Conservation (phyloP, 2,113 vertebrate species). For the Lophius piscatorius region DNA sequence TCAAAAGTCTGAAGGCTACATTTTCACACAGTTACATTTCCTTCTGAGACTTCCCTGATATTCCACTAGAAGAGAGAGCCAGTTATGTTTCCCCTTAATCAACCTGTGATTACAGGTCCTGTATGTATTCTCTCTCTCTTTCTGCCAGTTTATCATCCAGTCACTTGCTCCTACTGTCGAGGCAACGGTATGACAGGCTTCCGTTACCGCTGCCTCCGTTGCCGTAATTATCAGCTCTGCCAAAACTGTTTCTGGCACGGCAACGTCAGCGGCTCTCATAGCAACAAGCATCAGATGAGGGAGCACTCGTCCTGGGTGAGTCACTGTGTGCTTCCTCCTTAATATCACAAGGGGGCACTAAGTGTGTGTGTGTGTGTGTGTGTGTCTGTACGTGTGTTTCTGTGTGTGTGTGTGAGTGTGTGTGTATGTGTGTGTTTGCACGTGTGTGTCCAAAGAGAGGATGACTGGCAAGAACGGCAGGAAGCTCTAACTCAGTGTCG, state of each 20-base stretch:
- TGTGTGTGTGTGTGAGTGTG: no score
- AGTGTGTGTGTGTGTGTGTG: constrained; percentile 2
- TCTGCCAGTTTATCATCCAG: constrained; percentile 87
- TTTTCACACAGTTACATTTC: not conserved
- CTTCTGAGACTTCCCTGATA: not conserved
- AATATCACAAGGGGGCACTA: constrained; percentile 33
- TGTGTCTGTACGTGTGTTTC: no score
- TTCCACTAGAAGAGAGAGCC: not conserved
- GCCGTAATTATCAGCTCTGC: constrained; percentile 96
- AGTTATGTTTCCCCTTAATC: not conserved
- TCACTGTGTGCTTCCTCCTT: constrained; percentile 1
- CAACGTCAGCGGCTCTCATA: constrained; percentile 89
- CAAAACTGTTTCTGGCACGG: constrained; percentile 95
- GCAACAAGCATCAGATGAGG: constrained; percentile 98
- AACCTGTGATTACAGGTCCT: not conserved
- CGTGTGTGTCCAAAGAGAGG: no score
- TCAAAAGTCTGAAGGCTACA: not conserved
- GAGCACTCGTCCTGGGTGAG: constrained; percentile 96
- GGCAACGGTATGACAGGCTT: constrained; percentile 94
- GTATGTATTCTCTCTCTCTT: not conserved
- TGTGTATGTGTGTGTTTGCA: no score
- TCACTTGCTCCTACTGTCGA: constrained; percentile 92
- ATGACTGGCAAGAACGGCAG: no score
- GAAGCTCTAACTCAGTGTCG: no score
- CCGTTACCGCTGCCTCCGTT: constrained; percentile 95